phyloP scores from a whole-genome alignment of 1,140 invertebrate genomes.

The Drosophila seguyi region DNA sequence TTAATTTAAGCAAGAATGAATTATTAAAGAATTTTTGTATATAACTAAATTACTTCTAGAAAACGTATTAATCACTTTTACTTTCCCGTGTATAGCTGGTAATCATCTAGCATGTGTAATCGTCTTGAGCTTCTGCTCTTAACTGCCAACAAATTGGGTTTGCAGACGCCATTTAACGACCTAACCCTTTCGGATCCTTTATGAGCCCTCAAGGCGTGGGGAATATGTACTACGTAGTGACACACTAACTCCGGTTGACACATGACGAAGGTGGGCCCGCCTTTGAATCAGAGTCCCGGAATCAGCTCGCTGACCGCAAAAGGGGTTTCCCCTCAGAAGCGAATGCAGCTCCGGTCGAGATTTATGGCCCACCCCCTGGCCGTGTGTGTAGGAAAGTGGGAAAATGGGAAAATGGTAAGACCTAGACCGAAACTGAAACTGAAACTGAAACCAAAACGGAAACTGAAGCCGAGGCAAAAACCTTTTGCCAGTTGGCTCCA shows the following conservation, averaged over 20 bases:
- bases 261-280: conserved; percentile 40
- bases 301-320: conserved; percentile 57
- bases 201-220: not conserved
- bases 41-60: not conserved
- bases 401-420: conserved; percentile 12
- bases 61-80: not conserved
- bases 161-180: conserved; percentile 5
- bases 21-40: not conserved
- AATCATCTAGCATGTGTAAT: conserved; percentile 10
- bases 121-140: conserved; percentile 22
- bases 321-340: conserved; percentile 17
- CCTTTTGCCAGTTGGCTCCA: conserved; percentile 33
- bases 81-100: not conserved
- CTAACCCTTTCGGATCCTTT: conserved; percentile 21
- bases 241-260: conserved; percentile 49
- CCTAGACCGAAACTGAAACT: conserved; percentile 12
- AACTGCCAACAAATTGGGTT: conserved; percentile 19
- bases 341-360: conserved; percentile 41
- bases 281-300: conserved; percentile 32
- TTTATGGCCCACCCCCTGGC: conserved; percentile 47
- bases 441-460: conserved; percentile 12
- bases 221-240: conserved; percentile 17
- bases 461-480: conserved; percentile 34
- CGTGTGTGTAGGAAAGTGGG: conserved; percentile 1
- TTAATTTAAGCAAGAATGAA: not conserved